A percentile compares a stretch with the other conserved stretches of the same genome.
These are phyloP conservation scores for Onychostruthus taczanowskii DNA, from an alignment of 2,113 vertebrate species.

Conservation along the genomic window DNA sequence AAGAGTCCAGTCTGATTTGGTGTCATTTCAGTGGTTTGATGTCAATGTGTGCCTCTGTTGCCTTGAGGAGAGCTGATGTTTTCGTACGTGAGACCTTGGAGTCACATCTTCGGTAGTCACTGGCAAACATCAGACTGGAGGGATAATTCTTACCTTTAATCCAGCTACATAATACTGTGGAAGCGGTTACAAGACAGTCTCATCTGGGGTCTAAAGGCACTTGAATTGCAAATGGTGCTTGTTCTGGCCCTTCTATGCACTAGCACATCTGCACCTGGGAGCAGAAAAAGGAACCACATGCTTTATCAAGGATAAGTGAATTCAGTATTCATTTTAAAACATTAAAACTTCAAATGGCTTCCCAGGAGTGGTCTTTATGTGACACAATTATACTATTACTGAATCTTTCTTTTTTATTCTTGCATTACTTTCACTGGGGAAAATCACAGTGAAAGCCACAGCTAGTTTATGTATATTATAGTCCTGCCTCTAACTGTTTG, in stretches of 20 bases:
- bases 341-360: conserved; percentile 14
- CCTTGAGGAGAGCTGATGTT: neutral
- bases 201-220: conserved; percentile 4
- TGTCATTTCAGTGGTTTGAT: neutral
- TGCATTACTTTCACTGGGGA: conserved; percentile 22
- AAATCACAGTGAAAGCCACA: conserved; percentile 37
- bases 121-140: neutral
- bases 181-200: neutral
- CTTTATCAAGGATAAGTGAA: conserved; percentile 28
- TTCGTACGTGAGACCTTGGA: neutral
- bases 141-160: neutral
- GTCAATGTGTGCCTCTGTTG: neutral
- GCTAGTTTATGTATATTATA: conserved; percentile 47
- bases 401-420: conserved; percentile 56
- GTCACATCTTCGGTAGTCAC: neutral
- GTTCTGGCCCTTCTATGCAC: neutral
- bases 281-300: neutral
- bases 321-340: conserved; percentile 32
- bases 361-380: conserved; percentile 13
- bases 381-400: conserved; percentile 50
- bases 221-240: conserved; percentile 54
- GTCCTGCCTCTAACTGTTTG: conserved; percentile 12
- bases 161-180: neutral
- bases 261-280: neutral
- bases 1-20: neutral